These are phyloP conservation scores for Heterohyrax brucei DNA, from an alignment of 2,797 vertebrate species.

Conservation along the genomic window DNA sequence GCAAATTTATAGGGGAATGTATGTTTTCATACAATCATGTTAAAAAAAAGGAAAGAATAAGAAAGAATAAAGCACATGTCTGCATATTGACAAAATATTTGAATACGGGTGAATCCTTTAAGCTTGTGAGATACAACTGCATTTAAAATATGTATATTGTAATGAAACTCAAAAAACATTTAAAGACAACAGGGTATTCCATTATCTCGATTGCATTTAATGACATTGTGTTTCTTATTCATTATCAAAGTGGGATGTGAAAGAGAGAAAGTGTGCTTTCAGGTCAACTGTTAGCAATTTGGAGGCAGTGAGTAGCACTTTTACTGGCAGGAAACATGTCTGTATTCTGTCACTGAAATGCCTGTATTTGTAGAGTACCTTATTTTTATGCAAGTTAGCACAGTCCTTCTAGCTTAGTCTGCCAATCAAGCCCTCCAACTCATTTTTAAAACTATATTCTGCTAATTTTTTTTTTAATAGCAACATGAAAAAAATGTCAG, in stretches of 20 bases:
- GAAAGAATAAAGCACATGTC: neutral
- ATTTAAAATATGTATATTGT: neutral
- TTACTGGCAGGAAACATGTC: neutral
- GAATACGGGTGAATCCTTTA: neutral
- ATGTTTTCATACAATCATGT: too few species aligned
- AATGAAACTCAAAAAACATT: neutral
- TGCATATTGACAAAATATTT: neutral
- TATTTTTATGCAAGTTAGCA: too few species aligned
- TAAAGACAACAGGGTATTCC: neutral
- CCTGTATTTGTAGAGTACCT: neutral
- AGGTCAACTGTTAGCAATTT: neutral
- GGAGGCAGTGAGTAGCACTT: neutral
- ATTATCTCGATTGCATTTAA: neutral
- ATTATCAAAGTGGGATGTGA: neutral
- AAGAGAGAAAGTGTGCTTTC: too few species aligned
- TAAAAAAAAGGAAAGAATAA: too few species aligned
- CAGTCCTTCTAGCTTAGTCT: too few species aligned
- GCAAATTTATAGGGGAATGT: too few species aligned
- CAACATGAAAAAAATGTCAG: too few species aligned
- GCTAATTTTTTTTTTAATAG: too few species aligned
- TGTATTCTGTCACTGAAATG: neutral
- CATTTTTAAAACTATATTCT: too few species aligned
- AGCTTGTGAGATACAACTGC: neutral
- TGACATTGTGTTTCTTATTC: neutral
- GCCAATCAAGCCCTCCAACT: too few species aligned